Conservation (phyloP, 2,113 vertebrate genomes). For the Corythornis madagascariensis region DNA sequence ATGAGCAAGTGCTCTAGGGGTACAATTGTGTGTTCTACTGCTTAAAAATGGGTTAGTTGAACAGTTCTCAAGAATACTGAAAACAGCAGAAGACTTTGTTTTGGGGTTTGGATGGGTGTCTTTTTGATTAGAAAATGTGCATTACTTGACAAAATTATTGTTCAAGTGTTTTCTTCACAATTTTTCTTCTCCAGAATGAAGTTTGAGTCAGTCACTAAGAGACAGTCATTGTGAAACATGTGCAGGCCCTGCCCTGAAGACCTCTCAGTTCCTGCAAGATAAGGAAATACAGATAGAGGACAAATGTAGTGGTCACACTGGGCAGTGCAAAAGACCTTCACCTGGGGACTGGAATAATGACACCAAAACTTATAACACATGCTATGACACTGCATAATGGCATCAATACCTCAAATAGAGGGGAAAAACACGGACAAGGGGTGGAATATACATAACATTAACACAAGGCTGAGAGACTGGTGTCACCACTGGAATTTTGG, state of each 20-base stretch:
- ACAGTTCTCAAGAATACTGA: background rate
- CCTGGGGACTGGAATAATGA: background rate
- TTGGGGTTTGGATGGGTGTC: background rate
- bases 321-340: background rate
- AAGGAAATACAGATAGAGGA: background rate
- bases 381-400: background rate
- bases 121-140: background rate
- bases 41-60: background rate
- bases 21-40: background rate
- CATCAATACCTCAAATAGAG: too few species aligned
- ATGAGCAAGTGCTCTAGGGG: background rate
- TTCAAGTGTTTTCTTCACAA: background rate
- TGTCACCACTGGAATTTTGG: too few species aligned
- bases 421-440: too few species aligned
- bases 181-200: background rate
- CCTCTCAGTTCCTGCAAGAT: background rate
- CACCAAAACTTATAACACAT: background rate
- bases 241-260: background rate
- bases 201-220: background rate
- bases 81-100: background rate
- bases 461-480: too few species aligned
- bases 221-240: background rate
- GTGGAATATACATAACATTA: too few species aligned
- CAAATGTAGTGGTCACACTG: background rate
- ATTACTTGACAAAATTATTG: background rate